A percentile compares a stretch with the other conserved stretches of the same genome.
These are phyloP conservation scores for Sebastes fasciatus DNA, from an alignment of 2,113 vertebrate species.

Conservation along the genomic window DNA sequence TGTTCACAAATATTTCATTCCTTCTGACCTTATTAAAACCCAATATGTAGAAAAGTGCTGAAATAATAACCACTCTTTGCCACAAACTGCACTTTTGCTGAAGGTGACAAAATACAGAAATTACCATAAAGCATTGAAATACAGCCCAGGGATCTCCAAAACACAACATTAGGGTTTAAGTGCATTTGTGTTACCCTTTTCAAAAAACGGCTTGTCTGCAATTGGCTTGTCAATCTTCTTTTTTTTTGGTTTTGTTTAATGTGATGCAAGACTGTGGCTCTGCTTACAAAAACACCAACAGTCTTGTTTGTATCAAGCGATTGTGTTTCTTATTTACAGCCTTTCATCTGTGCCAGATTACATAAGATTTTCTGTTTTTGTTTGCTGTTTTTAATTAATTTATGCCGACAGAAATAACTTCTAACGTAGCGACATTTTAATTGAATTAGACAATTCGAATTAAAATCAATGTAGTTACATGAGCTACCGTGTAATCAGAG, in stretches of 20 bases:
- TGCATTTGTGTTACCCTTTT: neutral
- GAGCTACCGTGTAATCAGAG: neutral
- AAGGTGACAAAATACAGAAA: neutral
- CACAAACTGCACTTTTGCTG: neutral
- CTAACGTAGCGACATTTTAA: neutral
- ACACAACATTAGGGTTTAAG: neutral
- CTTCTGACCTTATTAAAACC: neutral
- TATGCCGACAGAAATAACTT: neutral
- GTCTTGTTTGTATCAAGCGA: conserved; percentile 17
- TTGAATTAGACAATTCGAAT: neutral
- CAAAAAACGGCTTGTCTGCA: neutral
- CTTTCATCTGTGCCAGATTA: conserved; percentile 40
- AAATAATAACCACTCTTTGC: neutral
- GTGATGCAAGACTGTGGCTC: neutral
- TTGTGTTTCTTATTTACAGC: conserved; percentile 37
- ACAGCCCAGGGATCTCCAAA: neutral
- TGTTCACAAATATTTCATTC: neutral
- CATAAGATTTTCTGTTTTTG: neutral
- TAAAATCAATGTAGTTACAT: neutral
- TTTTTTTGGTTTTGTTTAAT: neutral
- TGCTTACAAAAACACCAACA: neutral
- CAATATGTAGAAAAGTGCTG: neutral
- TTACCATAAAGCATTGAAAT: neutral
- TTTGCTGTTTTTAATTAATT: neutral
- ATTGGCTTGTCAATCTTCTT: neutral